phyloP scores from a whole-genome alignment of 2,797 vertebrate species.

The Pitangus sulphuratus region DNA sequence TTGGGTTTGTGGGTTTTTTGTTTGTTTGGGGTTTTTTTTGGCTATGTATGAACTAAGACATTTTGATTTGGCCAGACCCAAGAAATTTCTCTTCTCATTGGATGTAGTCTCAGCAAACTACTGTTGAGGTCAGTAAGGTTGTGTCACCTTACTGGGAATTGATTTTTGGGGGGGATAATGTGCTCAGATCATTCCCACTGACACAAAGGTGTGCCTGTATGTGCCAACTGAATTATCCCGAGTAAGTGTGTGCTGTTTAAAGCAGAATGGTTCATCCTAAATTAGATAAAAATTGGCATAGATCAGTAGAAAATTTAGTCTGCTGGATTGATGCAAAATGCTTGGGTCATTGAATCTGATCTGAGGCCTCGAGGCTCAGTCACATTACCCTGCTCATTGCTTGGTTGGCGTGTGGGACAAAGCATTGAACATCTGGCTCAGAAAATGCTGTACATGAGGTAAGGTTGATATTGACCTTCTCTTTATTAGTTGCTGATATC shows the following conservation, averaged over 20 bases:
- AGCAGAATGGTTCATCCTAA: background rate
- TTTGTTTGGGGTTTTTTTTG: background rate
- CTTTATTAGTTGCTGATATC: background rate
- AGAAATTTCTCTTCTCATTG: background rate
- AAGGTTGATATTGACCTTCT: background rate
- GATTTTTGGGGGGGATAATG: background rate
- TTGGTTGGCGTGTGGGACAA: background rate
- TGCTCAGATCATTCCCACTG: background rate
- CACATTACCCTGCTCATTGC: background rate
- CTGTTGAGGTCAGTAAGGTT: background rate
- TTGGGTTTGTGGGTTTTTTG: background rate
- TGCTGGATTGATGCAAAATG: background rate
- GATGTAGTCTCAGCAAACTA: background rate
- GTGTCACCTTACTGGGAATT: background rate
- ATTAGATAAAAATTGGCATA: background rate
- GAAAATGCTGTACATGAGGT: background rate
- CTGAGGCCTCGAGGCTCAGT: background rate
- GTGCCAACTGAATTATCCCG: background rate
- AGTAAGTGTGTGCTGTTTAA: background rate
- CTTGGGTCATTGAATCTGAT: background rate
- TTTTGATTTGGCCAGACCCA: background rate
- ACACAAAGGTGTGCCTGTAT: background rate
- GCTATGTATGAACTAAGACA: background rate
- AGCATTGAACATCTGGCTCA: background rate
- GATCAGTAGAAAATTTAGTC: background rate